Evolutionary conservation across 2,113 vertebrate species (phyloP).

Genomic region (Hypanus sabinus): DNA sequence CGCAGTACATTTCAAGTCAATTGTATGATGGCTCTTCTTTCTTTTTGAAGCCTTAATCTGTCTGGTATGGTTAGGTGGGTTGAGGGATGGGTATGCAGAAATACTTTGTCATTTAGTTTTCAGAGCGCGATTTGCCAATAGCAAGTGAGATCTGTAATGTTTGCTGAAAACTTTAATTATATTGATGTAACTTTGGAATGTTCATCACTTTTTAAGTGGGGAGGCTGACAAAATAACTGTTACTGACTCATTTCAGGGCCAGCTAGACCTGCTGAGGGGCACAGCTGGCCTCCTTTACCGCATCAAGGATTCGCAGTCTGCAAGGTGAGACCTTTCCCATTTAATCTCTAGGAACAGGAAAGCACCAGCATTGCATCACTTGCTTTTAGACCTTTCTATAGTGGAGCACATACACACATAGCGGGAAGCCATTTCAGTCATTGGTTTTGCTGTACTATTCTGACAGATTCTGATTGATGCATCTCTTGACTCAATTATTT

Average conservation of each 20-base stretch:
- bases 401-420: neutral
- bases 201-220: neutral
- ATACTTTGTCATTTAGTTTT: neutral
- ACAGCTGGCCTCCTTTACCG: constrained; percentile 85
- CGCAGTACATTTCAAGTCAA: neutral
- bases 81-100: neutral
- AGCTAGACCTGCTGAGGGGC: constrained; percentile 86
- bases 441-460: neutral
- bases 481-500: neutral
- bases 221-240: neutral
- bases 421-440: neutral
- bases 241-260: constrained; percentile 62
- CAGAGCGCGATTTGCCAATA: neutral
- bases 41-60: neutral
- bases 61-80: too few species aligned
- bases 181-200: neutral
- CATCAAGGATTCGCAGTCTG: constrained; percentile 79
- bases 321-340: constrained; percentile 59
- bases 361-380: neutral
- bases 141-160: neutral
- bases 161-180: neutral
- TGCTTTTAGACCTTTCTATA: neutral
- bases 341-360: neutral
- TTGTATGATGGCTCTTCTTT: neutral
- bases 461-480: too few species aligned